A percentile compares a stretch with the other conserved stretches of the same genome.
These are phyloP conservation scores for Papilio aristodemus DNA, from an alignment of 1,140 invertebrate genomes.

Conservation along the genomic window DNA sequence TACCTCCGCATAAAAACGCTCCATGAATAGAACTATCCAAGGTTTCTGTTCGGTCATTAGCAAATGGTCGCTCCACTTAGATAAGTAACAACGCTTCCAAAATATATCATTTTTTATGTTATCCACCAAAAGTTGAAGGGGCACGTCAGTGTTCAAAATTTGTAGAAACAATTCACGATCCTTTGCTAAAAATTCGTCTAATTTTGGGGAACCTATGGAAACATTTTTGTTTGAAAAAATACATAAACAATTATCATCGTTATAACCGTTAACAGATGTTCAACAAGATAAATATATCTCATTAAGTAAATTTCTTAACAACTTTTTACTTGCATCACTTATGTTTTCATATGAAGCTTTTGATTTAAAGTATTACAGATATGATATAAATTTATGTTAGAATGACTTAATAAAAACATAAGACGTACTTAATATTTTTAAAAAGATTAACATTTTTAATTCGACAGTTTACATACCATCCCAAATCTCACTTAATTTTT, in stretches of 20 bases:
- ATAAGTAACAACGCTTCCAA: conserved; percentile 74
- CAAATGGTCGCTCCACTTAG: conserved; percentile 66
- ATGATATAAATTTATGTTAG: no score
- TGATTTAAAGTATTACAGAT: no score
- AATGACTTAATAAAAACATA: no score
- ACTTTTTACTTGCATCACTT: no score
- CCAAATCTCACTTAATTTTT: conserved; percentile 72
- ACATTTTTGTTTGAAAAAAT: conserved; percentile 11
- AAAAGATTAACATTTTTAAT: not conserved
- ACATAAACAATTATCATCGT: not conserved
- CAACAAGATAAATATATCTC: no score
- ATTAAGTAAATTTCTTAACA: no score
- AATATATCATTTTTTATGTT: conserved; percentile 77
- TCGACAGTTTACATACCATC: conserved; percentile 50
- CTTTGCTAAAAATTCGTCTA: conserved; percentile 64
- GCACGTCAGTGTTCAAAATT: conserved; percentile 69
- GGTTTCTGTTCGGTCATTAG: conserved; percentile 54
- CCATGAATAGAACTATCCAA: conserved; percentile 77
- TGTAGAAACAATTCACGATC: conserved; percentile 73
- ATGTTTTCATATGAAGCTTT: not conserved
- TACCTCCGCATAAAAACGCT: conserved; percentile 71
- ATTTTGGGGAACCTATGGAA: conserved; percentile 56
- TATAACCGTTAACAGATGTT: conserved; percentile 1
- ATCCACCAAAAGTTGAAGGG: conserved; percentile 71
- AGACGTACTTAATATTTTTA: no score